These are phyloP conservation scores for Gymnocephalus cernua DNA, from an alignment of 2,113 vertebrate genomes.

Conservation along the genomic window DNA sequence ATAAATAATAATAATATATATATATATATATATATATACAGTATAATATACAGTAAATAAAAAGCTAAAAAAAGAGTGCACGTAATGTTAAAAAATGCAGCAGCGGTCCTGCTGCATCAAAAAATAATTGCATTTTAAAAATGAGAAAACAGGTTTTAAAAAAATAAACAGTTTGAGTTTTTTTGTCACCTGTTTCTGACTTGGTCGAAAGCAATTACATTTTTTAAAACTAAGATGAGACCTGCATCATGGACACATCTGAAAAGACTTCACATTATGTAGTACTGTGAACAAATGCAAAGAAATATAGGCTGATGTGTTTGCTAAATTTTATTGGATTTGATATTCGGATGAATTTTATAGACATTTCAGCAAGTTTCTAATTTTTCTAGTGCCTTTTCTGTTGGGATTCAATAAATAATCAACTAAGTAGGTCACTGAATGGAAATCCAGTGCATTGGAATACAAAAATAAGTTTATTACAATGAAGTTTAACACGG, in stretches of 20 bases:
- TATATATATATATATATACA: too few species aligned
- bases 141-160: neutral
- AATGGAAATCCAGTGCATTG: neutral
- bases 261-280: neutral
- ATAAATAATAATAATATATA: too few species aligned
- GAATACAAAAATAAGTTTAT: neutral
- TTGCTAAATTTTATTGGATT: neutral
- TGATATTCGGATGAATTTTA: too few species aligned
- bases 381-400: neutral
- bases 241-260: neutral
- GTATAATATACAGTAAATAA: neutral
- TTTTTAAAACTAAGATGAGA: neutral
- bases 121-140: neutral
- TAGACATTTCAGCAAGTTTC: neutral
- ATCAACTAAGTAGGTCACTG: neutral
- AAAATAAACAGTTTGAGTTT: neutral
- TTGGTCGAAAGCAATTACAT: neutral
- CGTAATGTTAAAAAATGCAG: neutral
- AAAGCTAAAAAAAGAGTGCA: too few species aligned
- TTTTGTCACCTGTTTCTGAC: neutral
- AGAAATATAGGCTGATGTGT: neutral
- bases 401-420: conserved; percentile 8
- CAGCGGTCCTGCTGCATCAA: too few species aligned
- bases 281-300: neutral
- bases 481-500: neutral